Conservation (phyloP, 2,888 invertebrate species). For the Masnerella sp. region DNA sequence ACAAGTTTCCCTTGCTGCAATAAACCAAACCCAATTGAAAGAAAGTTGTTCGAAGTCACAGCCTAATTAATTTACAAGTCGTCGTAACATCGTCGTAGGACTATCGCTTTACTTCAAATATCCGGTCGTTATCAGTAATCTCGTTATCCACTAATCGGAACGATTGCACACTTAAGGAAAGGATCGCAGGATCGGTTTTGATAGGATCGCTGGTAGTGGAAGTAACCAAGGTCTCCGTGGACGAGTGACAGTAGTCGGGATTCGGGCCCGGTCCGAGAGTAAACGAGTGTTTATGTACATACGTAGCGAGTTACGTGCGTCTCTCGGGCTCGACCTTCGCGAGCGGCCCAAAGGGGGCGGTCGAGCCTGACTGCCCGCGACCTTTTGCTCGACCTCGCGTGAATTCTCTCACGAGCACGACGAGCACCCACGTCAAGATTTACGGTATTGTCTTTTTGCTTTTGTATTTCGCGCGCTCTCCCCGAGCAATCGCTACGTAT, state of each 20-base stretch:
- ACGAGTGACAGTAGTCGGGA: slow-evolving; percentile 37
- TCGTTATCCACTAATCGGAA: no score
- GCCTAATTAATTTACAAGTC: no score
- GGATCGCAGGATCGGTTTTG: no score
- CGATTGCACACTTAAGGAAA: no score
- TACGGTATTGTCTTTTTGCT: slow-evolving; percentile 58
- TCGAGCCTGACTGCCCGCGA: slow-evolving; percentile 61
- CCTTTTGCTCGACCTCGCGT: slow-evolving; percentile 64
- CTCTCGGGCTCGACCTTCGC: slow-evolving; percentile 60
- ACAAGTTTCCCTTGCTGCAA: no score
- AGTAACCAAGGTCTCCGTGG: slow-evolving; percentile 45
- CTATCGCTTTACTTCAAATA: no score
- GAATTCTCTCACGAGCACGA: slow-evolving; percentile 65
- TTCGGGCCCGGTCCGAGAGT: slow-evolving; percentile 15
- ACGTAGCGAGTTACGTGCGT: slow-evolving; percentile 6
- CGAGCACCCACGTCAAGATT: slow-evolving; percentile 58
- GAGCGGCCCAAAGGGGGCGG: slow-evolving; percentile 59
- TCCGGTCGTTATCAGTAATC: no score
- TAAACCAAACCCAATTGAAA: no score
- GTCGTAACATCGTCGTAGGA: no score
- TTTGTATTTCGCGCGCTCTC: slow-evolving; percentile 46
- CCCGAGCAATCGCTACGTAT: slow-evolving; percentile 56
- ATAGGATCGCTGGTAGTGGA: no score
- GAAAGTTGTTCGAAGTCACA: no score
- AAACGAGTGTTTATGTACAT: slow-evolving; percentile 10